Evolutionary conservation across 2,113 vertebrate species (phyloP).

Genomic region (Falcunculus frontatus): DNA sequence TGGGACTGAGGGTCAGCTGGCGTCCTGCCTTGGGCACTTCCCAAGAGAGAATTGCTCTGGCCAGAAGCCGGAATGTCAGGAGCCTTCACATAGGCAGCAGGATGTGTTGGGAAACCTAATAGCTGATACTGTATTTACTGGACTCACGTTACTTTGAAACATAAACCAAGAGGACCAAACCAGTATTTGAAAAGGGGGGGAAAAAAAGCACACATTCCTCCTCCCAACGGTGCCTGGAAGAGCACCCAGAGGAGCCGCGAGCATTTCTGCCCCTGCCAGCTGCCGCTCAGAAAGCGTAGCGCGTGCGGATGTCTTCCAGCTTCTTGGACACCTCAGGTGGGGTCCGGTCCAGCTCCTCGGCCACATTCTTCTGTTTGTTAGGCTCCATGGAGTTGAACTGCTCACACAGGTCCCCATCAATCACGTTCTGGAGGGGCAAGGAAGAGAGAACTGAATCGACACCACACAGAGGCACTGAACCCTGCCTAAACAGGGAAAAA

Average conservation of each 20-base stretch:
- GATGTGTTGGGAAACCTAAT: neutral
- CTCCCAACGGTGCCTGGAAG: neutral
- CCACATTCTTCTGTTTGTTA: constrained; percentile 96
- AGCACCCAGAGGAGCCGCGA: neutral
- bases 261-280: neutral
- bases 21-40: neutral
- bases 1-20: neutral
- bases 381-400: constrained; percentile 99
- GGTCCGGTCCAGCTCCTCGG: constrained; percentile 93
- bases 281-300: constrained; percentile 89
- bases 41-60: neutral
- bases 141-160: neutral
- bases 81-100: neutral
- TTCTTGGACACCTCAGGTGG: constrained; percentile 98
- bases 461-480: neutral
- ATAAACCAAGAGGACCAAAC: constrained; percentile 14
- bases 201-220: neutral
- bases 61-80: neutral
- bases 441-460: neutral
- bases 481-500: neutral
- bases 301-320: constrained; percentile 95
- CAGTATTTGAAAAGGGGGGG: neutral
- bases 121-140: neutral
- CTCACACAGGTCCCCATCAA: constrained; percentile 97
- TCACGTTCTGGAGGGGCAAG: constrained; percentile 84